Percentiles rank a stretch among this genome's conserved stretches.
These are phyloP conservation scores for Fragum whitleyi DNA, from an alignment of 2,888 invertebrate species.

Conservation along the genomic window DNA sequence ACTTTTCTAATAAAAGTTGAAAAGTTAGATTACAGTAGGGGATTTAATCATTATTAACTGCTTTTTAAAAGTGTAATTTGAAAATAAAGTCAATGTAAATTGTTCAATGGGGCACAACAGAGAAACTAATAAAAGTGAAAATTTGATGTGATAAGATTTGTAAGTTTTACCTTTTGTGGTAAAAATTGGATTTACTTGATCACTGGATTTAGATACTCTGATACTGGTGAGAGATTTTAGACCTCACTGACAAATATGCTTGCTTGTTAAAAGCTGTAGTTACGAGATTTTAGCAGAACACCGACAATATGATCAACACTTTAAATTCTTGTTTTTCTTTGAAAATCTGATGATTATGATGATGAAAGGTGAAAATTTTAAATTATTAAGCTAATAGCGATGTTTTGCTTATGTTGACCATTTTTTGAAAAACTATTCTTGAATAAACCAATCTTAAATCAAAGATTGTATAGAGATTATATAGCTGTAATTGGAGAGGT, in stretches of 20 bases:
- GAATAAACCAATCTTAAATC: too few species aligned
- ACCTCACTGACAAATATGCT: background rate
- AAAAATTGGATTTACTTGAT: background rate
- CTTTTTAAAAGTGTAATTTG: conserved; percentile 19
- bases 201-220: background rate
- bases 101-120: conserved; percentile 20
- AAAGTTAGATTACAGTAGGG: background rate
- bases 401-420: too few species aligned
- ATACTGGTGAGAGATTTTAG: background rate
- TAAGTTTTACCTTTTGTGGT: background rate
- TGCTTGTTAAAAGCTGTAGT: too few species aligned
- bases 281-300: too few species aligned
- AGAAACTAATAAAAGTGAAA: conserved; percentile 5
- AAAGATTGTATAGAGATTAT: too few species aligned
- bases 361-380: too few species aligned
- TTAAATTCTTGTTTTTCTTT: too few species aligned
- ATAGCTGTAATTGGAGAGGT: too few species aligned
- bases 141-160: conserved; percentile 5
- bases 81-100: background rate
- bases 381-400: too few species aligned
- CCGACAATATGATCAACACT: too few species aligned
- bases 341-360: too few species aligned
- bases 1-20: background rate
- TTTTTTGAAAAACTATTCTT: too few species aligned
- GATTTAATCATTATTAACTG: conserved; percentile 18